A percentile compares a stretch with the other conserved stretches of the same genome.
These are phyloP conservation scores for Tetrapedia diversipes DNA, from an alignment of 2,888 invertebrate species.

Conservation along the genomic window DNA sequence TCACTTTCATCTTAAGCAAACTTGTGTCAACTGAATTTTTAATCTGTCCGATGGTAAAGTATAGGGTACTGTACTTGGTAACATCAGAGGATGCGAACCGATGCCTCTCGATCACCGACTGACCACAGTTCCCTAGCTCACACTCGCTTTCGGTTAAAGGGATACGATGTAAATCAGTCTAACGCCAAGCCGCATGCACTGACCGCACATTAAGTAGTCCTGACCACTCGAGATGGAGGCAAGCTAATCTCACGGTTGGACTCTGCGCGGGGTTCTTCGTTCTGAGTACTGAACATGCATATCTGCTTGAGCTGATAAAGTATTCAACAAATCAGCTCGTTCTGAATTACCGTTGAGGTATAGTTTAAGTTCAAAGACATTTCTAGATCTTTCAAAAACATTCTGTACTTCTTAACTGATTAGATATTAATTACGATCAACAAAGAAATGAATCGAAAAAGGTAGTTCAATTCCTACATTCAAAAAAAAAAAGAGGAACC, in stretches of 20 bases:
- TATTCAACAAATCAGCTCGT: not conserved
- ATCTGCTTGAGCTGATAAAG: slow-evolving; percentile 15
- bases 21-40: not conserved
- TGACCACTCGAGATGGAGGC: slow-evolving; percentile 71
- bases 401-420: too few relatives aligned
- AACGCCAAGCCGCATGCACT: slow-evolving; percentile 78
- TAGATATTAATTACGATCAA: too few relatives aligned
- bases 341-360: not conserved
- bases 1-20: not conserved
- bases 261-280: slow-evolving; percentile 36
- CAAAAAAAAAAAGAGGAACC: too few relatives aligned
- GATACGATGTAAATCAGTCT: slow-evolving; percentile 82
- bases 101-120: slow-evolving; percentile 60
- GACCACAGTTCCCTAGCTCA: slow-evolving; percentile 75
- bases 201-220: slow-evolving; percentile 81
- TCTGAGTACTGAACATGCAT: not conserved
- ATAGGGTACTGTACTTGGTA: not conserved
- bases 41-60: slow-evolving; percentile 9
- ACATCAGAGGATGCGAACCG: slow-evolving; percentile 37
- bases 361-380: too few relatives aligned
- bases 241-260: slow-evolving; percentile 59
- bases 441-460: too few relatives aligned
- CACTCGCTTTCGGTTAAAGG: slow-evolving; percentile 72
- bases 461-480: too few relatives aligned
- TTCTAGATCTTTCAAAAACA: too few relatives aligned